Base-by-base conservation (phyloP, 2,113 vertebrate genomes). In the Trematomus loennbergii region DNA sequence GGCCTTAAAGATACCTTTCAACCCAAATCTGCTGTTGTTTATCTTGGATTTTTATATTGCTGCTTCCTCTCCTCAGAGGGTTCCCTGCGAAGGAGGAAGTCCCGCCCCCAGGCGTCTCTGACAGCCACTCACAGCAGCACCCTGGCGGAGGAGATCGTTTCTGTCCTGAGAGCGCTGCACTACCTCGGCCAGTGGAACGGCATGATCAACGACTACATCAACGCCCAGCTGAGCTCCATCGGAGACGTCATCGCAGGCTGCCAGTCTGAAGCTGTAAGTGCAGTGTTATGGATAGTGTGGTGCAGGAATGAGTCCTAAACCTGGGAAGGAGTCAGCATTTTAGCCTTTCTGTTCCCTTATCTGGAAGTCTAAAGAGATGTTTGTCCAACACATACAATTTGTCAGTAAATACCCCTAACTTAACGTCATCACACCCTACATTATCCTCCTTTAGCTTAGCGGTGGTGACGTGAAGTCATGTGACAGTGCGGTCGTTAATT, bases 121-220 rank as follows among this genome's bases (percentile, higher is more conserved):
- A 99, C 98, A 0, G 98, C 98, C 89, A 99, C 97, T 73, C 97
- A 99, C 90, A 99, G 98, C 93, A 99, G 98, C 94, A 99, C 98
- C 0, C 90, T 99, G 93, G 98, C 98, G 2, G 98, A 99, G 91
- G 98, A 99, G 88, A 98, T 98, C 58, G 98, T 99, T 73, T 93
- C 96, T 0, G 95, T 99, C 67, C 93, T 99, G 74, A 96, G 98
- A 64, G 96, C 95, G 0, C 94, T 99, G 73, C 98, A 99, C 94
- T 96, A 96, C 52, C 95, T 99, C 46, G 85, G 86, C 87, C 98
- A 99, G 85, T 99, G 98, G 98, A 99, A 97, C 62, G 90, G 94
- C 83, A 96, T 99, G 86, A 97, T 99, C 90, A 99, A 97, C 88
- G 97, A 99, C 85, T 97, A 97, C 93, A 97, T 99, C 91, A 98